Base-by-base conservation (phyloP, 1,140 invertebrate species). In the Drosophila punjabiensis region DNA sequence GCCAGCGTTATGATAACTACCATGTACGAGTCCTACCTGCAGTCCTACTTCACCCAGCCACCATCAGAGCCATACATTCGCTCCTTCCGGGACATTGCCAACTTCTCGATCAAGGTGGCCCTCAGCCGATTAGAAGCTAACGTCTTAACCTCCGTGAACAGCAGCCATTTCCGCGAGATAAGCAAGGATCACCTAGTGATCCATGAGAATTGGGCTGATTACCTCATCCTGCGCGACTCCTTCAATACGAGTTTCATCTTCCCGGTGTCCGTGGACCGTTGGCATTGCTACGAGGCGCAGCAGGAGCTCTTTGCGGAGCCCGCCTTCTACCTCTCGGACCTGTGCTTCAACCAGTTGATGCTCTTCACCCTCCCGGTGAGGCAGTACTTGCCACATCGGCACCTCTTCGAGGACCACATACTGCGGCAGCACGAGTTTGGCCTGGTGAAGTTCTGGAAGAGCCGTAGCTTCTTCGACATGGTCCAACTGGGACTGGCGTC, bases 11-110 rank as follows among this genome's bases (percentile, higher is more conserved):
- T 89, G 70, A 74, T 75, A n/a, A 83, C 76, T 32, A 92, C 82
- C 45, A 86, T 92, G 71, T 92, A 91, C 43, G 58, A 74, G 45
- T 43, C 82, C 11, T 91, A 89, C 30, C 16, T 92, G 37, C 48
- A 76, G 8, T 50, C 79, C 9, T 81, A 56, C 10, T 69, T 89
- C 13, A 89, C 82, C 0, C 53, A 59, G 4, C 89, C 84, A 2
- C 89, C 89, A 0, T 50, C 58, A 0, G 68, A 89, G 45, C 47
- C 67, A 0, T 35, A 5, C 1, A 41, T 88, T 18, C 71, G 48
- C 13, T 76, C 43, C 50, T 59, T 76, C 20, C 28, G n/a, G 5
- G 76, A 91, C 14, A n/a, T 86, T 5, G 45, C 39, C 3, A 20
- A 52, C 4, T 90, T 79, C 1, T 58, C 50, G 6, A 53, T 50